Percentiles rank a stretch among this genome's conserved stretches.
Evolutionary conservation across 2,797 vertebrate genomes (phyloP).

Genomic region (Hydrocynus forskahlii): DNA sequence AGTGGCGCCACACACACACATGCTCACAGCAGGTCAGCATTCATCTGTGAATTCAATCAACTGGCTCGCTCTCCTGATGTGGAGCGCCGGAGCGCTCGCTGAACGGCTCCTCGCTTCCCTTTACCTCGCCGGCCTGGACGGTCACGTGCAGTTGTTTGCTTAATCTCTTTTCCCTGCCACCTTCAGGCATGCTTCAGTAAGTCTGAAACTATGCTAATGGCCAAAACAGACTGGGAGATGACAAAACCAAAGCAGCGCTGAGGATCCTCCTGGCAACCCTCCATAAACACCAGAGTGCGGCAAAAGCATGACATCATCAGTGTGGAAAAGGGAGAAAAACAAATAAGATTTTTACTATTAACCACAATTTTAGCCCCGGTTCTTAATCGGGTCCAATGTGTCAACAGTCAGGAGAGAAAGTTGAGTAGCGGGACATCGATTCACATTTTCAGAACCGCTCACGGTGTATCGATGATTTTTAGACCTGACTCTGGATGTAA

Average conservation of each 20-base stretch:
- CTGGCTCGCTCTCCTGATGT: slow-evolving; percentile 25
- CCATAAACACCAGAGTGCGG: slow-evolving; percentile 2
- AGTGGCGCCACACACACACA: background rate
- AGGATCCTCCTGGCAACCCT: background rate
- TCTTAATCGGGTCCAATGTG: no score
- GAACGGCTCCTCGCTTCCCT: slow-evolving; percentile 2
- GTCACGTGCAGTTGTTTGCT: background rate
- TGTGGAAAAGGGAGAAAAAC: background rate
- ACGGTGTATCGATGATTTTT: no score
- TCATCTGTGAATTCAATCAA: slow-evolving; percentile 40
- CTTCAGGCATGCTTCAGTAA: slow-evolving; percentile 11
- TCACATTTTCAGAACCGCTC: no score
- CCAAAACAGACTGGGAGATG: slow-evolving; percentile 42
- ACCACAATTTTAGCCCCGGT: no score
- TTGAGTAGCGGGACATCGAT: no score
- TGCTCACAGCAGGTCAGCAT: background rate
- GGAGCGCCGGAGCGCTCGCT: slow-evolving; percentile 23
- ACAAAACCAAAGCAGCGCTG: slow-evolving; percentile 10
- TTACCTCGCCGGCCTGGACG: slow-evolving; percentile 12
- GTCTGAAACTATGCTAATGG: slow-evolving; percentile 36
- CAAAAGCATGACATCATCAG: slow-evolving; percentile 17
- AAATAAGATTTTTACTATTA: no score
- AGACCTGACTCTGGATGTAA: no score
- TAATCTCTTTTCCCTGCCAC: slow-evolving; percentile 9
- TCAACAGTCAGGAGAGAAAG: no score